Percentiles rank a stretch among this genome's conserved stretches.
phyloP scores from a whole-genome alignment of 37 sponge, comb jelly and placozoan species.

The Chondrilla cf. caribensis region DNA sequence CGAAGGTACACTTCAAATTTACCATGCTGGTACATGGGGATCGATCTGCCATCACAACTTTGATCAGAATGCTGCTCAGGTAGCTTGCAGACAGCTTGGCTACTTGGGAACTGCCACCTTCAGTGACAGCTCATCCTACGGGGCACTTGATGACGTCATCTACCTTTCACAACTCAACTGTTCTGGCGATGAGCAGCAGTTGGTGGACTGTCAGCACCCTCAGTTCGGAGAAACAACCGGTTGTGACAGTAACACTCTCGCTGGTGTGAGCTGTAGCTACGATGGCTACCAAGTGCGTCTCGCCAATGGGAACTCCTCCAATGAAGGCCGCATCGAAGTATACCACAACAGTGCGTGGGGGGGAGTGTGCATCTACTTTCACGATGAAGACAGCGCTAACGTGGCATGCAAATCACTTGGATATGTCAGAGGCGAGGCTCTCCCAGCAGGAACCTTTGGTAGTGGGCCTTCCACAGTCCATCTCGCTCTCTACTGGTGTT shows the following conservation, averaged over 20 bases:
- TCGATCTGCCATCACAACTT: slow-evolving; percentile 25
- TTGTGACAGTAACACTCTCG: not conserved
- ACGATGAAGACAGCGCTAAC: slow-evolving; percentile 1
- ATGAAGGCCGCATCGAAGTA: slow-evolving; percentile 38
- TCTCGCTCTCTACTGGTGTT: too few relatives aligned
- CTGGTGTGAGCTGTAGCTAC: slow-evolving; percentile 1
- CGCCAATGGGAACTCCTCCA: too few relatives aligned
- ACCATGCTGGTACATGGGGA: slow-evolving; percentile 29
- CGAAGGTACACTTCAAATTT: slow-evolving; percentile 29
- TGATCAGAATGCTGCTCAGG: slow-evolving; percentile 1
- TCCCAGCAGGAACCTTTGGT: too few relatives aligned
- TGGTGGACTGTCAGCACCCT: slow-evolving; percentile 3
- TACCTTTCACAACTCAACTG: not conserved
- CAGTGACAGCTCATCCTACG: too few relatives aligned
- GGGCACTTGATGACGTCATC: too few relatives aligned
- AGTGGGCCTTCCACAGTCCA: not conserved
- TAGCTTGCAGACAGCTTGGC: slow-evolving; percentile 15
- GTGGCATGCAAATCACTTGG: slow-evolving; percentile 40
- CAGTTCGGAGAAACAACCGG: not conserved
- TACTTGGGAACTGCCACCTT: not conserved
- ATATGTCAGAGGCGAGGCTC: not conserved
- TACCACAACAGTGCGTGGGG: slow-evolving; percentile 32
- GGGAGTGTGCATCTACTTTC: slow-evolving; percentile 25
- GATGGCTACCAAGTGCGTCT: too few relatives aligned
- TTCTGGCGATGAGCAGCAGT: slow-evolving; percentile 22